Conservation (phyloP, 2,888 invertebrate genomes). For the Aporophyla nigra region DNA sequence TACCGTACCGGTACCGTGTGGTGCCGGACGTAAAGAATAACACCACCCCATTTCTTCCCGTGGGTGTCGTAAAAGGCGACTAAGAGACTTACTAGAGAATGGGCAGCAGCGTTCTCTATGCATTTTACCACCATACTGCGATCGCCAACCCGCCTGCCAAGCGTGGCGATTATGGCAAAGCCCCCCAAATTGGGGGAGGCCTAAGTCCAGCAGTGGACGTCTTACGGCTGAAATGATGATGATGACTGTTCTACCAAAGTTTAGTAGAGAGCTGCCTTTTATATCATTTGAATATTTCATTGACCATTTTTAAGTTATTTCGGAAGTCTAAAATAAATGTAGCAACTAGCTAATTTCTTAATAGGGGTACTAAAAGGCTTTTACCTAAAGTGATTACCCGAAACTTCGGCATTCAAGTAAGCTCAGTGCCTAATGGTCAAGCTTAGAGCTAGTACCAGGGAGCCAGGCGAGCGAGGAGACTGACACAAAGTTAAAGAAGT, state of each 20-base stretch:
- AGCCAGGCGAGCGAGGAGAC: constrained; percentile 1
- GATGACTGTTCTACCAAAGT: not conserved
- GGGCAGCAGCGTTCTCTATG: no score
- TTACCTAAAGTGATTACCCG: constrained; percentile 34
- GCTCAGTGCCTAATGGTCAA: constrained; percentile 40
- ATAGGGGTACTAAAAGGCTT: constrained; percentile 27
- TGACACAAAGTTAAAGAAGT: constrained; percentile 28
- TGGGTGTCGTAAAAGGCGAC: no score
- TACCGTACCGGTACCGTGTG: no score
- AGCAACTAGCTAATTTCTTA: constrained; percentile 2
- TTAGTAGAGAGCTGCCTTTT: not conserved
- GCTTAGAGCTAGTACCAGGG: constrained; percentile 40
- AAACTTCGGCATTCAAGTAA: constrained; percentile 42
- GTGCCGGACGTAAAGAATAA: no score
- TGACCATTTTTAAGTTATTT: not conserved
- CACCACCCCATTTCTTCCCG: no score
- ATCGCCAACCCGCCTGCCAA: no score
- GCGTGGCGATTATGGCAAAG: no score
- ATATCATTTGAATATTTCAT: not conserved
- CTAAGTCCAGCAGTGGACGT: no score
- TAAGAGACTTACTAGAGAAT: no score
- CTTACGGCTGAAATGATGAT: no score
- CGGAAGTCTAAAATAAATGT: not conserved
- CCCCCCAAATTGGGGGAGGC: no score
- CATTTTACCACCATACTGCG: no score